A percentile compares a stretch with the other conserved stretches of the same genome.
These are phyloP conservation scores for Solea senegalensis DNA, from an alignment of 2,113 vertebrate species.

Conservation along the genomic window DNA sequence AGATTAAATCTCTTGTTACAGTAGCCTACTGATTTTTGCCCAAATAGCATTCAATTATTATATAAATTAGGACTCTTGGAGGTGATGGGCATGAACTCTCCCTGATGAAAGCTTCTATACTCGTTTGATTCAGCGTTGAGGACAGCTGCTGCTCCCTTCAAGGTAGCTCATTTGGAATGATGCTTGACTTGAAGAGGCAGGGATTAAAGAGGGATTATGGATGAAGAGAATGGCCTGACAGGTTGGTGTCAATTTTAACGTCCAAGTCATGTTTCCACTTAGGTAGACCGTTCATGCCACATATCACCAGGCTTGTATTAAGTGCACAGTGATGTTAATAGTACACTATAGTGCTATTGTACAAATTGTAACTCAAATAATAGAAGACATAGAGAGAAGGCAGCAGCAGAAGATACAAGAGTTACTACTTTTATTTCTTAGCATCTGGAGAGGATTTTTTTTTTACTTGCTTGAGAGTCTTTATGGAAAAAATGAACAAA, in stretches of 20 bases:
- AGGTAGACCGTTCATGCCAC: conserved; percentile 29
- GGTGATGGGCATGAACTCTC: conserved; percentile 14
- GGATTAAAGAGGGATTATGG: conserved; percentile 46
- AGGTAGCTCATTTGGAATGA: conserved; percentile 33
- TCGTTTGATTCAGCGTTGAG: background rate
- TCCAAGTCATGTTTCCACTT: conserved; percentile 46
- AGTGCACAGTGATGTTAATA: background rate
- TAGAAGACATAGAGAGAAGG: too few species aligned
- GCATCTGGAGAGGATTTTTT: too few species aligned
- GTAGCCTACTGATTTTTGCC: background rate
- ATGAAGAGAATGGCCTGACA: conserved; percentile 20
- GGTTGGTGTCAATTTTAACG: conserved; percentile 41
- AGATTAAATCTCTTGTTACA: conserved; percentile 22
- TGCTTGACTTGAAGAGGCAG: conserved; percentile 19
- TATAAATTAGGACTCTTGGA: conserved; percentile 17
- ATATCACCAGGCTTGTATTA: background rate
- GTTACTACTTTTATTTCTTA: too few species aligned
- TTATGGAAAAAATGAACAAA: background rate
- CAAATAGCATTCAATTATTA: conserved; percentile 26
- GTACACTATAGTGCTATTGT: too few species aligned
- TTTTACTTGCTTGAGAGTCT: too few species aligned
- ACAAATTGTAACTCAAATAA: too few species aligned
- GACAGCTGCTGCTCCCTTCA: conserved; percentile 27
- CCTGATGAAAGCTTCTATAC: conserved; percentile 4
- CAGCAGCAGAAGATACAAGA: too few species aligned